Percentiles rank a stretch among this genome's conserved stretches.
phyloP scores from a whole-genome alignment of 1,140 invertebrate species.

The Drosophila ironensis region DNA sequence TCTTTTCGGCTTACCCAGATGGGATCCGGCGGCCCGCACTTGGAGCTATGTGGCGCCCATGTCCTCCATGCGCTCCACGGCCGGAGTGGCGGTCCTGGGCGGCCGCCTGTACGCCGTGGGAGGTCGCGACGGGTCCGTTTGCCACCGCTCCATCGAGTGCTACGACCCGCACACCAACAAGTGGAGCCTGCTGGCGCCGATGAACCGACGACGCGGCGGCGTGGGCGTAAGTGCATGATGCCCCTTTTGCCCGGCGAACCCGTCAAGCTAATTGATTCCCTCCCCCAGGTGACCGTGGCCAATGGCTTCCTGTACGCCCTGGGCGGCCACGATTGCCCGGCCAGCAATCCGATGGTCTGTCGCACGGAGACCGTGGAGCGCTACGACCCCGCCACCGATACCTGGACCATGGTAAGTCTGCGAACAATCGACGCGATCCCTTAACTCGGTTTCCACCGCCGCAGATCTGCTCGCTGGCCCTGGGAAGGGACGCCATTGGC shows the following conservation, averaged over 20 bases:
- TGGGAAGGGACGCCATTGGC: slow-evolving; percentile 94
- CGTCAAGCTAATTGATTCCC: too few relatives aligned
- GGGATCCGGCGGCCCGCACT: slow-evolving; percentile 92
- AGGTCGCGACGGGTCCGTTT: slow-evolving; percentile 95
- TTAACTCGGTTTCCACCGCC: background rate
- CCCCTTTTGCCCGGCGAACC: too few relatives aligned
- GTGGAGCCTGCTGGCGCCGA: slow-evolving; percentile 94
- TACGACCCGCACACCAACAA: slow-evolving; percentile 95
- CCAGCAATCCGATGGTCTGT: slow-evolving; percentile 90
- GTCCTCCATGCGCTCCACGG: slow-evolving; percentile 92
- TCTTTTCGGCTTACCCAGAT: slow-evolving; percentile 83
- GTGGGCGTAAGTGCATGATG: slow-evolving; percentile 88
- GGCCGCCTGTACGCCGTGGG: slow-evolving; percentile 95
- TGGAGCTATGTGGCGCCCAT: slow-evolving; percentile 95
- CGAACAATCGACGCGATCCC: background rate
- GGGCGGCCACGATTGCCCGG: slow-evolving; percentile 94
- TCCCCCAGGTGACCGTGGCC: slow-evolving; percentile 86
- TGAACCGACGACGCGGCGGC: slow-evolving; percentile 93
- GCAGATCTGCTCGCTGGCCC: slow-evolving; percentile 88
- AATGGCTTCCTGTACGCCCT: slow-evolving; percentile 92
- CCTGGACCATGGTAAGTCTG: slow-evolving; percentile 93
- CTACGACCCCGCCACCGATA: slow-evolving; percentile 90
- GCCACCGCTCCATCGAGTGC: slow-evolving; percentile 94
- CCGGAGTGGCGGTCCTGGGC: slow-evolving; percentile 93
- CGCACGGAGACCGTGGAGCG: slow-evolving; percentile 96